Conservation (phyloP, 2,888 invertebrate species). For the Nycteola revayana region DNA sequence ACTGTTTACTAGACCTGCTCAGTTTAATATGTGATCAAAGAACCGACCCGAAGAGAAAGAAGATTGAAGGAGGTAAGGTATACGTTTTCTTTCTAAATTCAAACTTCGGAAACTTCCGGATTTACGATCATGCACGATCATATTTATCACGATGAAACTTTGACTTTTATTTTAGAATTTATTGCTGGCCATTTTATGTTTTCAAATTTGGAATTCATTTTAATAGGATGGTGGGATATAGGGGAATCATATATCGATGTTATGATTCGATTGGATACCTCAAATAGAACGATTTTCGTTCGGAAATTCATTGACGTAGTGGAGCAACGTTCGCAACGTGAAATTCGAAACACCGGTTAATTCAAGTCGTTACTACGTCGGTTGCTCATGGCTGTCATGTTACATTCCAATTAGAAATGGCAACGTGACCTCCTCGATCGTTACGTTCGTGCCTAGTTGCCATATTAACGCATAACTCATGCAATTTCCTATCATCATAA, state of each 20-base stretch:
- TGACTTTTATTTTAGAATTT: conserved; percentile 24
- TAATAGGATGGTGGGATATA: no score
- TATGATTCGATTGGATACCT: no score
- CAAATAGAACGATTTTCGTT: not conserved
- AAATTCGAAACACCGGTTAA: conserved; percentile 24
- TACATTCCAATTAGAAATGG: conserved; percentile 26
- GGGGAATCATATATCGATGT: no score
- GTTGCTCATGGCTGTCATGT: conserved; percentile 28
- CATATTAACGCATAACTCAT: conserved; percentile 30
- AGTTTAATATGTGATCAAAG: conserved; percentile 58
- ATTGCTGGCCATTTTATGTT: not conserved
- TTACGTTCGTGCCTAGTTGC: conserved; percentile 10
- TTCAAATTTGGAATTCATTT: not conserved
- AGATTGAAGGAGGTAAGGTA: conserved; percentile 49
- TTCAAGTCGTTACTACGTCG: conserved; percentile 27
- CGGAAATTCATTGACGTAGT: no score
- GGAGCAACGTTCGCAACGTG: no score
- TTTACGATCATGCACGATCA: conserved; percentile 17
- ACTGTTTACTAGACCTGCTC: conserved; percentile 62
- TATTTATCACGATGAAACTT: conserved; percentile 20
- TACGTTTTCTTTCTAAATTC: conserved; percentile 19
- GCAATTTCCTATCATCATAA: conserved; percentile 17
- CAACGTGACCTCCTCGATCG: conserved; percentile 14
- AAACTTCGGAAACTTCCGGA: conserved; percentile 14
- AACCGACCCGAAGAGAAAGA: conserved; percentile 36